A percentile compares a stretch with the other conserved stretches of the same genome.
These are phyloP conservation scores for Meandrina meandrites DNA, from an alignment of 92 coral and sea anemone genomes.

Conservation along the genomic window DNA sequence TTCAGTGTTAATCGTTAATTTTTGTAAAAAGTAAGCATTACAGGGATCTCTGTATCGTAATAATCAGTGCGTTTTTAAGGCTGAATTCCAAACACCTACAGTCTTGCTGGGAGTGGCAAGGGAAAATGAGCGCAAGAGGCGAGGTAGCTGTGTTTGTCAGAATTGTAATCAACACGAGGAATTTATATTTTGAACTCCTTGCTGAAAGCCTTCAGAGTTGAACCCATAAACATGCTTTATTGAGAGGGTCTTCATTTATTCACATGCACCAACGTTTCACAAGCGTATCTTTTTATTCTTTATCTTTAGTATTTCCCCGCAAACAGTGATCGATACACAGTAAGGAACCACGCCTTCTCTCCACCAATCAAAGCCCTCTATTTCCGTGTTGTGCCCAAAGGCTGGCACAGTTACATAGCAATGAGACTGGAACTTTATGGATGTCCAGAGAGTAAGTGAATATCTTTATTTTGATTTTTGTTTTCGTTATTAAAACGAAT, in stretches of 20 bases:
- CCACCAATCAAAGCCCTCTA: conserved; percentile 73
- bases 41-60: too few species aligned
- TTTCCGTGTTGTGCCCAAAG: conserved; percentile 73
- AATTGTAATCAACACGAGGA: neutral
- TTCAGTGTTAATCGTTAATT: too few species aligned
- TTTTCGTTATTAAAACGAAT: too few species aligned
- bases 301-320: conserved; percentile 71
- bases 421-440: conserved; percentile 87
- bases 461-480: neutral
- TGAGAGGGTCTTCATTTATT: too few species aligned
- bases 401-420: conserved; percentile 76
- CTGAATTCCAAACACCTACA: too few species aligned
- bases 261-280: neutral
- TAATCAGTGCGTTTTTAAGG: too few species aligned
- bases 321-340: conserved; percentile 67
- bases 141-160: too few species aligned
- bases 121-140: neutral
- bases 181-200: too few species aligned
- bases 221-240: too few species aligned
- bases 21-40: too few species aligned
- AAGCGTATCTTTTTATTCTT: neutral
- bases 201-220: neutral
- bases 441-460: conserved; percentile 55
- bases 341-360: conserved; percentile 55
- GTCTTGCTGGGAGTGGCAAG: neutral